These are phyloP conservation scores for Thymelicus acteon DNA, from an alignment of 2,888 invertebrate species.

Conservation along the genomic window DNA sequence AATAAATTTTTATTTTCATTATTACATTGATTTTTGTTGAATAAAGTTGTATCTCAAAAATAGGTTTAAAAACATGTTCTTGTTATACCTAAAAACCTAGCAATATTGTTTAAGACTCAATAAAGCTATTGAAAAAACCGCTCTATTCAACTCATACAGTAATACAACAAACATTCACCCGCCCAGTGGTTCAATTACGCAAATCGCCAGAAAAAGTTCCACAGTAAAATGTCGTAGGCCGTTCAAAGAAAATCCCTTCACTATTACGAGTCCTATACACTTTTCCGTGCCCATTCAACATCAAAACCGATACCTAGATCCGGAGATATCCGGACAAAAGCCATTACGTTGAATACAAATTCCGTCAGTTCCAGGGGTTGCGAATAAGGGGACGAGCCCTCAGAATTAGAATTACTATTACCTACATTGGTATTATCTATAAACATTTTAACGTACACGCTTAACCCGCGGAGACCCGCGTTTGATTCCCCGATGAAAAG, in stretches of 20 bases:
- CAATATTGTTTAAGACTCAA: neutral
- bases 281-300: conserved; percentile 61
- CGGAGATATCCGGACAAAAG: conserved; percentile 67
- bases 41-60: too few relatives aligned
- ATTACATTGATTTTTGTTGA: too few relatives aligned
- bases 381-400: conserved; percentile 55
- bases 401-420: conserved; percentile 75
- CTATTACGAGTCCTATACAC: conserved; percentile 36
- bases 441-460: conserved; percentile 82
- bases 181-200: conserved; percentile 17
- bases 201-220: conserved; percentile 23
- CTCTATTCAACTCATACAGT: neutral
- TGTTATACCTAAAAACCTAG: neutral
- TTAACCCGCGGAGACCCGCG: conserved; percentile 82
- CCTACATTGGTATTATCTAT: conserved; percentile 80
- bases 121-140: neutral
- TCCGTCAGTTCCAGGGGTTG: conserved; percentile 55
- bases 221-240: neutral
- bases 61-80: too few relatives aligned
- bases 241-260: conserved; percentile 32
- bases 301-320: conserved; percentile 58
- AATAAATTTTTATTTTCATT: too few relatives aligned
- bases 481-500: conserved; percentile 71
- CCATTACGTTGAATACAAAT: conserved; percentile 74
- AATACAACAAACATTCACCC: neutral